phyloP scores from a whole-genome alignment of 2,888 invertebrate species.

The Scaptomyza flava region DNA sequence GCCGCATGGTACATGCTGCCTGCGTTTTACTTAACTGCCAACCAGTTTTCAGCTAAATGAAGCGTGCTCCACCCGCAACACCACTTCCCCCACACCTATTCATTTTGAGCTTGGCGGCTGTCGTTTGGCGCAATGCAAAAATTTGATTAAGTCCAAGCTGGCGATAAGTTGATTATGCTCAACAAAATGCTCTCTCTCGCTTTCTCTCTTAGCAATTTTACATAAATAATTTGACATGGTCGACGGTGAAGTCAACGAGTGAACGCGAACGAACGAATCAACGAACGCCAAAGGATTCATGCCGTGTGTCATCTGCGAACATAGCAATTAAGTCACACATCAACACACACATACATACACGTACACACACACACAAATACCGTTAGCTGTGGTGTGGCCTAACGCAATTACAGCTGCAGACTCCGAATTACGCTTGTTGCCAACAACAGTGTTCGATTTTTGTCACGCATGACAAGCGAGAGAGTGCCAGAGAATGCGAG shows the following conservation, averaged over 20 bases:
- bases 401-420: constrained; percentile 69
- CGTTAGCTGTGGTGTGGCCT: constrained; percentile 42
- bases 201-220: constrained; percentile 41
- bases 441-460: constrained; percentile 65
- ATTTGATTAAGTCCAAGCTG: constrained; percentile 74
- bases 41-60: constrained; percentile 55
- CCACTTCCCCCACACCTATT: constrained; percentile 31
- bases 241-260: constrained; percentile 30
- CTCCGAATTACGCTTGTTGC: constrained; percentile 62
- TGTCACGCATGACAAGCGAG: constrained; percentile 54
- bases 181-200: constrained; percentile 14
- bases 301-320: constrained; percentile 43
- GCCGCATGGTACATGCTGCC: not conserved
- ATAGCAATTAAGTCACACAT: constrained; percentile 59
- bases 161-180: constrained; percentile 72
- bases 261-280: constrained; percentile 13
- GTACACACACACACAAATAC: constrained; percentile 11
- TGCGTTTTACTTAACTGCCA: constrained; percentile 30
- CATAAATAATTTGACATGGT: constrained; percentile 56
- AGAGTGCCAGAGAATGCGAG: not conserved
- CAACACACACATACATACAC: constrained; percentile 12
- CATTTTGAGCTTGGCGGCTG: constrained; percentile 25
- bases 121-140: constrained; percentile 52
- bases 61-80: constrained; percentile 39
- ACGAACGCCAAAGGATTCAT: constrained; percentile 13